Conservation (phyloP, 2,888 invertebrate genomes). For the Cinara cedri region DNA sequence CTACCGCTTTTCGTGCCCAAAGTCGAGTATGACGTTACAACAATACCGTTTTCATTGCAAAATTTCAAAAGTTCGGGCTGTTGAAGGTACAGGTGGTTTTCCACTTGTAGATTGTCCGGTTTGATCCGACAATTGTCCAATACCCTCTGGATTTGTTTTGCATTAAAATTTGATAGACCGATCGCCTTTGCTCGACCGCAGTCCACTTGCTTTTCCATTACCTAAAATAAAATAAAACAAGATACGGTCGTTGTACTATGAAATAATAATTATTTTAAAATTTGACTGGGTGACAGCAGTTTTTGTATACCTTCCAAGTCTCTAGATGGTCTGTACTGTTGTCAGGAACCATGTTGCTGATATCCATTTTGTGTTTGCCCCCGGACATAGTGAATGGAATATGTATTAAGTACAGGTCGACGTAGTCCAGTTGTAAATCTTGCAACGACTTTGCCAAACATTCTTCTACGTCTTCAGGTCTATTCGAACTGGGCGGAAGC, state of each 20-base stretch:
- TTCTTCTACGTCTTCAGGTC: conserved; percentile 70
- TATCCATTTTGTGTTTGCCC: neutral
- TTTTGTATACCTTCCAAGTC: conserved; percentile 51
- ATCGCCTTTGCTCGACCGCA: conserved; percentile 76
- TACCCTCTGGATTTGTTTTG: conserved; percentile 73
- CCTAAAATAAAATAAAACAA: conserved; percentile 63
- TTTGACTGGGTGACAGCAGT: no score
- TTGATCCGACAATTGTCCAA: conserved; percentile 68
- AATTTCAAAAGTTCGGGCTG: conserved; percentile 64
- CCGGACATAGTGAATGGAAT: conserved; percentile 65
- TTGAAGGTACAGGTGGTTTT: conserved; percentile 65
- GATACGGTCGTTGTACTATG: no score
- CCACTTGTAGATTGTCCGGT: conserved; percentile 70
- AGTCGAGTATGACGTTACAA: conserved; percentile 79
- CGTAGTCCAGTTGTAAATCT: conserved; percentile 77
- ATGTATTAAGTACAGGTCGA: conserved; percentile 85
- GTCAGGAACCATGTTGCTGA: conserved; percentile 26
- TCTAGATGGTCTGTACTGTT: conserved; percentile 29
- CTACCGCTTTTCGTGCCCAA: conserved; percentile 72
- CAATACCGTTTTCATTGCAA: conserved; percentile 68
- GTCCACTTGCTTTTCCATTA: conserved; percentile 73
- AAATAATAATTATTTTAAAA: no score
- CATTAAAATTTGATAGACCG: conserved; percentile 85
- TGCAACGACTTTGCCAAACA: conserved; percentile 72
- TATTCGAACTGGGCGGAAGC: conserved; percentile 67